Percentiles rank a stretch among this genome's conserved stretches.
These are phyloP conservation scores for Cheilosia impressa DNA, from an alignment of 2,888 invertebrate genomes.

Conservation along the genomic window DNA sequence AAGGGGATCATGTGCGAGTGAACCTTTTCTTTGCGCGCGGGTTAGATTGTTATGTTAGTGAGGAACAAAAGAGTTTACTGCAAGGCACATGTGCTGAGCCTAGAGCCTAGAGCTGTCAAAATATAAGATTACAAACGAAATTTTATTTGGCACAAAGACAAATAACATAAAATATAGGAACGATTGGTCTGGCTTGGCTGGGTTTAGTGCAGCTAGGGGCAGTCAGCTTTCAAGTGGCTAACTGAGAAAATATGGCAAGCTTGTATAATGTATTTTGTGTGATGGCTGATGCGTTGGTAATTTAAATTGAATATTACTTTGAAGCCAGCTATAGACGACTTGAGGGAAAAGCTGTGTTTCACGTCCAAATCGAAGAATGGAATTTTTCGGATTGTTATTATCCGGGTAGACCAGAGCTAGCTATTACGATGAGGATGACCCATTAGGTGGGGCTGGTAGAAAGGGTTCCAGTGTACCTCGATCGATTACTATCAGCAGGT, in stretches of 20 bases:
- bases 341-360: too few relatives aligned
- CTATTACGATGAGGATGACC: too few relatives aligned
- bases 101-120: conserved; percentile 48
- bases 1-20: conserved; percentile 25
- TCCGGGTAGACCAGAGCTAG: too few relatives aligned
- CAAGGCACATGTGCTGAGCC: background rate
- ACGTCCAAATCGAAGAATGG: too few relatives aligned
- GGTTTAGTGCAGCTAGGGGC: background rate
- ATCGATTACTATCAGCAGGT: too few relatives aligned
- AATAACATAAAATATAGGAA: conserved; percentile 41
- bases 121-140: conserved; percentile 63
- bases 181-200: conserved; percentile 49
- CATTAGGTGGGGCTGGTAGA: too few relatives aligned
- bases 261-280: too few relatives aligned
- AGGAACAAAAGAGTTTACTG: conserved; percentile 13
- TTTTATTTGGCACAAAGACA: conserved; percentile 57
- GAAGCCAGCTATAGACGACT: too few relatives aligned
- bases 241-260: background rate
- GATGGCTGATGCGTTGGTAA: too few relatives aligned
- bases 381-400: too few relatives aligned
- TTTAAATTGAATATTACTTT: too few relatives aligned
- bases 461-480: too few relatives aligned
- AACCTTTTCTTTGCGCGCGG: conserved; percentile 32
- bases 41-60: conserved; percentile 9
- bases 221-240: background rate